Evolutionary conservation across 2,113 vertebrate genomes (phyloP).

Genomic region (Mobula birostris): DNA sequence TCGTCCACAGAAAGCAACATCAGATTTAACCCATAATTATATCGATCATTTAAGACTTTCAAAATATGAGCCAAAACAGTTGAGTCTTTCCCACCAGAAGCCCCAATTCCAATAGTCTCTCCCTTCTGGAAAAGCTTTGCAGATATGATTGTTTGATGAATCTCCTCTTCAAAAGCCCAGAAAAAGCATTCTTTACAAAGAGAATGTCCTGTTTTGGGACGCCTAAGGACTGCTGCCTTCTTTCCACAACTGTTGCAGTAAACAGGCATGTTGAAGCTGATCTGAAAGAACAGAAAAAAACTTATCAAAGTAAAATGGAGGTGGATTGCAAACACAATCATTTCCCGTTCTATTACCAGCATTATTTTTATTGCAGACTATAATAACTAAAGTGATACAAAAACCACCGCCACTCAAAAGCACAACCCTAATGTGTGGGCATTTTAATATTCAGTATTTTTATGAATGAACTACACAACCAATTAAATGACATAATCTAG

Average conservation of each 20-base stretch:
- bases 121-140: slow-evolving; percentile 63
- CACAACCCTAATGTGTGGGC: too few species aligned
- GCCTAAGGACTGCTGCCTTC: slow-evolving; percentile 54
- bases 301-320: neutral
- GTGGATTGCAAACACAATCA: neutral
- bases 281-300: neutral
- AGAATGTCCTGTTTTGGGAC: slow-evolving; percentile 62
- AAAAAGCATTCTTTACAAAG: slow-evolving; percentile 76
- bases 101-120: slow-evolving; percentile 69
- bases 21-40: slow-evolving; percentile 62
- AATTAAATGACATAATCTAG: too few species aligned
- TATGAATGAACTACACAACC: too few species aligned
- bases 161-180: slow-evolving; percentile 73
- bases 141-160: slow-evolving; percentile 63
- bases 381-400: neutral
- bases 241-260: slow-evolving; percentile 61
- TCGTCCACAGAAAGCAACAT: slow-evolving; percentile 77
- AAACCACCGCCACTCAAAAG: too few species aligned
- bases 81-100: slow-evolving; percentile 82
- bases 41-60: slow-evolving; percentile 65
- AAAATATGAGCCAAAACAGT: slow-evolving; percentile 76
- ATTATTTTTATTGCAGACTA: neutral
- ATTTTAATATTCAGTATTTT: too few species aligned
- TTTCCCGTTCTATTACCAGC: neutral
- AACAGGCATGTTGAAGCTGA: slow-evolving; percentile 52